A percentile compares a stretch with the other conserved stretches of the same genome.
These are phyloP conservation scores for Drosophila multiciliata DNA, from an alignment of 2,888 invertebrate genomes.

Conservation along the genomic window DNA sequence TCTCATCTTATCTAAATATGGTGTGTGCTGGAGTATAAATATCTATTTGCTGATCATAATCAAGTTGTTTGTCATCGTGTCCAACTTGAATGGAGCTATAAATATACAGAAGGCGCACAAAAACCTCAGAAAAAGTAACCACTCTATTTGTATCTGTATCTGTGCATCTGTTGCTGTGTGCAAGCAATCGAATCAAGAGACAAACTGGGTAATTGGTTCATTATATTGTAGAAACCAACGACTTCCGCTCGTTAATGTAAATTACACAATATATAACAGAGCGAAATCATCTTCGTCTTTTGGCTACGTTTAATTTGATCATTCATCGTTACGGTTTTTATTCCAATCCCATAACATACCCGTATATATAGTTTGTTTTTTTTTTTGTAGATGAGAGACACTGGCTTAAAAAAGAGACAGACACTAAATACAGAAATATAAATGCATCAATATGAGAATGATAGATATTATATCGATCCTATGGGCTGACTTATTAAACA, in stretches of 20 bases:
- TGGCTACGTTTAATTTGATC: not conserved
- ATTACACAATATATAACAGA: slow-evolving; percentile 68
- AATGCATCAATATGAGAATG: not conserved
- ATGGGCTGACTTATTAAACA: not conserved
- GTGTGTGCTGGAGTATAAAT: not conserved
- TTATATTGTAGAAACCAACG: slow-evolving; percentile 78
- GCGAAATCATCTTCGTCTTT: not conserved
- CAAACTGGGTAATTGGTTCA: slow-evolving; percentile 80
- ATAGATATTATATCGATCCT: not conserved
- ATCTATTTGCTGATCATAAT: slow-evolving; percentile 4
- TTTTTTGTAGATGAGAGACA: not conserved
- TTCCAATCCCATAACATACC: not conserved
- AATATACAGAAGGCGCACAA: slow-evolving; percentile 38
- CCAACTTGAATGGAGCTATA: slow-evolving; percentile 58
- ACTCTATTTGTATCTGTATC: slow-evolving; percentile 11
- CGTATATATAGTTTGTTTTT: not conserved
- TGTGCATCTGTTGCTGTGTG: slow-evolving; percentile 29
- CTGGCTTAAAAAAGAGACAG: not conserved
- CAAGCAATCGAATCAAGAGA: slow-evolving; percentile 78
- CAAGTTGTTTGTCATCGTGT: slow-evolving; percentile 66
- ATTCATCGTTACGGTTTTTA: not conserved
- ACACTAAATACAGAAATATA: not conserved
- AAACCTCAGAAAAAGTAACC: slow-evolving; percentile 33
- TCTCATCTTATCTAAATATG: not conserved
- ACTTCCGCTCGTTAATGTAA: slow-evolving; percentile 78